A percentile compares a stretch with the other conserved stretches of the same genome.
These are phyloP conservation scores for Masticophis lateralis DNA, from an alignment of 2,797 vertebrate genomes.

Conservation along the genomic window DNA sequence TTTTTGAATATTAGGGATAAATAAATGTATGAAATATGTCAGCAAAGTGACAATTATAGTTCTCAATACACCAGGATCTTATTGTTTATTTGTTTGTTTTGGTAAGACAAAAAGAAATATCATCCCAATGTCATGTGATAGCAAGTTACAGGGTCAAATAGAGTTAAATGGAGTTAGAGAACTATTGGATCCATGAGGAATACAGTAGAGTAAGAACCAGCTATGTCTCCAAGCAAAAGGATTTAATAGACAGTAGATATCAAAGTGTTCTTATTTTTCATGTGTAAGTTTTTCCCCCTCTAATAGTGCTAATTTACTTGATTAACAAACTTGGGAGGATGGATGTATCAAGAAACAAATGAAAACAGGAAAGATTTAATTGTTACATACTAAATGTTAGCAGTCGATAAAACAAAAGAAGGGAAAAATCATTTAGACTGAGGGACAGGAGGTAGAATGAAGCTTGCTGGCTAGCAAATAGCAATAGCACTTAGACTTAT, in stretches of 20 bases:
- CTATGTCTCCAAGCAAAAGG: conserved; percentile 31
- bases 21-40: conserved; percentile 55
- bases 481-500: too few species aligned
- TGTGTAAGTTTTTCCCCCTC: background rate
- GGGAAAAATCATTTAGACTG: too few species aligned
- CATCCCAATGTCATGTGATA: conserved; percentile 48
- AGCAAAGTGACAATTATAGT: conserved; percentile 53
- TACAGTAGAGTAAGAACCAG: conserved; percentile 19
- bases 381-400: background rate
- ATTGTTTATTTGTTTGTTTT: background rate
- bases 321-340: background rate
- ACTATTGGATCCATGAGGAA: conserved; percentile 37
- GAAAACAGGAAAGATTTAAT: background rate
- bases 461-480: background rate
- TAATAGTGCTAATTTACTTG: background rate
- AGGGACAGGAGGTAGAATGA: background rate
- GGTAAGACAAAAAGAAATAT: conserved; percentile 29
- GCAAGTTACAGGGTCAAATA: conserved; percentile 46
- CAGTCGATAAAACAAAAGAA: background rate
- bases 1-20: conserved; percentile 63
- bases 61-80: conserved; percentile 61
- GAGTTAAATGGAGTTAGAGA: conserved; percentile 45
- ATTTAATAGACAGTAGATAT: conserved; percentile 25
- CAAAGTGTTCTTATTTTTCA: background rate
- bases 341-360: background rate